Evolutionary conservation across 2,888 invertebrate species (phyloP).

Genomic region (Cephus rjabovi): DNA sequence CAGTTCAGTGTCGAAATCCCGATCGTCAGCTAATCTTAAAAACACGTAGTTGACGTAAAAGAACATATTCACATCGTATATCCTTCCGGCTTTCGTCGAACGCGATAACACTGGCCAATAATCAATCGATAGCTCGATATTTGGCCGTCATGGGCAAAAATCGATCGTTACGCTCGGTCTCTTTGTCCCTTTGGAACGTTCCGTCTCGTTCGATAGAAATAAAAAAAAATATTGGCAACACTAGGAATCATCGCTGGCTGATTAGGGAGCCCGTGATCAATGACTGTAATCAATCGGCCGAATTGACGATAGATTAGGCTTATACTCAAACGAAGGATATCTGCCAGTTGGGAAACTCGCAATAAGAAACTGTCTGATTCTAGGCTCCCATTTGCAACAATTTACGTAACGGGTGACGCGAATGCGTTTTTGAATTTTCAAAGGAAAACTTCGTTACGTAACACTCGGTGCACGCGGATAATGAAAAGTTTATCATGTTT

Average conservation of each 20-base stretch:
- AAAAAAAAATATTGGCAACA: background rate
- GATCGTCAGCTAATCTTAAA: background rate
- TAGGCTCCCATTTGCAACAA: background rate
- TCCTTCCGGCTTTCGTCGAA: background rate
- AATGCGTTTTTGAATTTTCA: background rate
- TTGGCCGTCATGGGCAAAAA: background rate
- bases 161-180: background rate
- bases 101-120: background rate
- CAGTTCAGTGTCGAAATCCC: constrained; percentile 26
- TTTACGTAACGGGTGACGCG: background rate
- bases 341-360: background rate
- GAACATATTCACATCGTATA: background rate
- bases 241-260: background rate
- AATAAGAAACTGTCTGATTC: background rate
- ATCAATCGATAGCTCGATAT: background rate
- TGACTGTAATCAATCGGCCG: background rate
- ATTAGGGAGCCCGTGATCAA: background rate
- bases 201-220: background rate
- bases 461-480: background rate
- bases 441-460: background rate
- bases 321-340: background rate
- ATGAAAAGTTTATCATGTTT: background rate
- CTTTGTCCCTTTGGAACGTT: background rate
- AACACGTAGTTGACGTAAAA: background rate
- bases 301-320: background rate